A percentile compares a stretch with the other conserved stretches of the same genome.
These are phyloP conservation scores for Hyla sarda DNA, from an alignment of 2,113 vertebrate species.

Conservation along the genomic window DNA sequence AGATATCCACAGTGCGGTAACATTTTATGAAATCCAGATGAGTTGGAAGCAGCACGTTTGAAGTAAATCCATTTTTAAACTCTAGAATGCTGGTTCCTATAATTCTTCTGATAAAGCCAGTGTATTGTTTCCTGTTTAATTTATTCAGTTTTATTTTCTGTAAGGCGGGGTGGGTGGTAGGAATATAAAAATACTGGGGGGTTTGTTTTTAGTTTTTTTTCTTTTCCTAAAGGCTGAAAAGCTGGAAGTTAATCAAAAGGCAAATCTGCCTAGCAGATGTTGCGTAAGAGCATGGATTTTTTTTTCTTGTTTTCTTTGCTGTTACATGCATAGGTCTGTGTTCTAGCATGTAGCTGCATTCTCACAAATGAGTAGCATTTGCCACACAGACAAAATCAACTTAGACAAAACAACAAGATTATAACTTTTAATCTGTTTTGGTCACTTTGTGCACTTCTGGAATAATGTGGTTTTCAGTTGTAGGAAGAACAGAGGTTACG, in stretches of 20 bases:
- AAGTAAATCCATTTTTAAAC: conserved; percentile 66
- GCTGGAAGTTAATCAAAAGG: conserved; percentile 67
- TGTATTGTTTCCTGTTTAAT: conserved; percentile 73
- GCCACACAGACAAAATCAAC: conserved; percentile 62
- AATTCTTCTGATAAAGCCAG: conserved; percentile 66
- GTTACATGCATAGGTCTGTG: conserved; percentile 65
- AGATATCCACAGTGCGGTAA: conserved; percentile 67
- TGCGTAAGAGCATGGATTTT: conserved; percentile 70
- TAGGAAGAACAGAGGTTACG: conserved; percentile 82
- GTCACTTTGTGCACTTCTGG: conserved; percentile 58
- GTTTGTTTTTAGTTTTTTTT: conserved; percentile 49
- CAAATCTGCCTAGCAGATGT: conserved; percentile 66
- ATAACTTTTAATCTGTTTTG: background rate
- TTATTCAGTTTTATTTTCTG: conserved; percentile 64
- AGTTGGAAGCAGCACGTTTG: conserved; percentile 67
- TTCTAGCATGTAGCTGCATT: conserved; percentile 65
- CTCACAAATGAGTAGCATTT: conserved; percentile 62
- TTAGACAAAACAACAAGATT: conserved; percentile 64
- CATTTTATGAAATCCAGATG: conserved; percentile 77
- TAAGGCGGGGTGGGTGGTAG: background rate
- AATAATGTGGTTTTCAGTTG: conserved; percentile 97
- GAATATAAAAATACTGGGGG: too few relatives aligned
- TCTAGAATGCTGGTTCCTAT: conserved; percentile 62
- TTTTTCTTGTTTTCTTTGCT: conserved; percentile 63
- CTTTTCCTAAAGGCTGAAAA: conserved; percentile 66